Evolutionary conservation across 2,113 vertebrate species (phyloP).

Genomic region (Daubentonia madagascariensis): DNA sequence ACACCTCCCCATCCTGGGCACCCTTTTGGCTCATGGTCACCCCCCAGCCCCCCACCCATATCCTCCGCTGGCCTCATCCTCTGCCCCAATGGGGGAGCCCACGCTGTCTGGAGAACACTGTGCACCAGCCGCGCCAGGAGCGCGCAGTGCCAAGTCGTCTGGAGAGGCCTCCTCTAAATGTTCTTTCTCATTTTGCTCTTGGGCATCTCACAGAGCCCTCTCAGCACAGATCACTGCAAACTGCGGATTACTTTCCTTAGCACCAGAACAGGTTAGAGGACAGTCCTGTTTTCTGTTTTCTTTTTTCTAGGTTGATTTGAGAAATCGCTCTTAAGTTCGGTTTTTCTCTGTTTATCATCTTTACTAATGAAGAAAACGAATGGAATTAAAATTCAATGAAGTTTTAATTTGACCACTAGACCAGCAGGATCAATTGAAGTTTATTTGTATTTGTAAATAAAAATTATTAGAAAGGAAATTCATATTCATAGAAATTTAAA

Average conservation of each 20-base stretch:
- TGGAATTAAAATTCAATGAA: not conserved
- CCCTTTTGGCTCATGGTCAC: not conserved
- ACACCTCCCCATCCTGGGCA: not conserved
- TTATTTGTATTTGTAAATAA: not conserved
- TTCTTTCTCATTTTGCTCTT: not conserved
- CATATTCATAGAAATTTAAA: not conserved
- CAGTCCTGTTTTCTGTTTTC: not conserved
- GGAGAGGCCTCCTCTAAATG: not conserved
- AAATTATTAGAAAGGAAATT: not conserved
- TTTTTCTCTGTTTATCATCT: not conserved
- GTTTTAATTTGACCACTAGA: not conserved
- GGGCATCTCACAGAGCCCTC: not conserved
- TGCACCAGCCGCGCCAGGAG: not conserved
- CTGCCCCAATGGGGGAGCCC: not conserved
- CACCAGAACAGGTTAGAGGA: not conserved
- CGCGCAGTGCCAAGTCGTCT: accelerated
- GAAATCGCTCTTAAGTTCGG: not conserved
- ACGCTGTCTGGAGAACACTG: not conserved
- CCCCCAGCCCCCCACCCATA: not conserved
- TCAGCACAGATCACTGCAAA: not conserved
- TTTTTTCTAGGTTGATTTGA: not conserved
- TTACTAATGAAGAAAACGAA: slow-evolving; percentile 2
- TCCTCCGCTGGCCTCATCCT: not conserved
- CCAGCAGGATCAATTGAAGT: not conserved
- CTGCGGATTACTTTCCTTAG: not conserved